Evolutionary conservation across 2,113 vertebrate species (phyloP), one percentile per base, ranked within the genome.

Genomic region (Toxotes jaculatrix): DNA sequence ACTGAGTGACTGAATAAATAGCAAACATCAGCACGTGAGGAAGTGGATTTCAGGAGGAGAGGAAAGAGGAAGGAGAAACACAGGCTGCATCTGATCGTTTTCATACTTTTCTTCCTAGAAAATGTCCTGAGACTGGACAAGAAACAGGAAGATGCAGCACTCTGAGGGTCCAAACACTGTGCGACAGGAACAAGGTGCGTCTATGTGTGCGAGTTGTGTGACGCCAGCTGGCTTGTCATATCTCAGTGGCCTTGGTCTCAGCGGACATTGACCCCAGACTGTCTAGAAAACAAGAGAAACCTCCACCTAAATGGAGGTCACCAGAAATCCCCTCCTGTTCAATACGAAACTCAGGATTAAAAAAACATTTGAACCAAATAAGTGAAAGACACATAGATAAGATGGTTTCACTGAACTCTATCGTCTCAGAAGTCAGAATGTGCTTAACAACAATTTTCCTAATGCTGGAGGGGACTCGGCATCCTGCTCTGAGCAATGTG

Each of bases 1-100:
- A 80, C 72, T 60, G 61, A 89, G 59, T 73, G 74, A 87, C 64
- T 80, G 74, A 74, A 74, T 19, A 74, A 74, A 74, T 12, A 43
- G 64, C 86, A 79, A 77, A 68, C 42, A 83, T 71, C 69, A 53
- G 77, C 76, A 91, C 5, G 55, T 73, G 74, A 88, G 68, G 77
- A 77, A 74, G 78, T n/a, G 17, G 34, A 51, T 16, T 68, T 64
- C 2, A 13, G 51, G 21, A 42, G 14, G 43, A 27, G 53, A 59
- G 59, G 12, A 77, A 49, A 75, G 38, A 32, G 43, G 13, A 59
- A 72, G 47, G 32, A 38, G 21, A 49, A 74, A 66, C 19, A 3
- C 27, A 40, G 31, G 14, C 7, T 13, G 49, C 5, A 47, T 85
- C 19, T 71, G 12, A 73, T 42, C 7, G 10, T 17, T 66, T 67